Percentiles rank a stretch among this genome's conserved stretches.
These are phyloP conservation scores for Bombus difficillimus DNA, from an alignment of 1,140 invertebrate genomes.

Conservation along the genomic window DNA sequence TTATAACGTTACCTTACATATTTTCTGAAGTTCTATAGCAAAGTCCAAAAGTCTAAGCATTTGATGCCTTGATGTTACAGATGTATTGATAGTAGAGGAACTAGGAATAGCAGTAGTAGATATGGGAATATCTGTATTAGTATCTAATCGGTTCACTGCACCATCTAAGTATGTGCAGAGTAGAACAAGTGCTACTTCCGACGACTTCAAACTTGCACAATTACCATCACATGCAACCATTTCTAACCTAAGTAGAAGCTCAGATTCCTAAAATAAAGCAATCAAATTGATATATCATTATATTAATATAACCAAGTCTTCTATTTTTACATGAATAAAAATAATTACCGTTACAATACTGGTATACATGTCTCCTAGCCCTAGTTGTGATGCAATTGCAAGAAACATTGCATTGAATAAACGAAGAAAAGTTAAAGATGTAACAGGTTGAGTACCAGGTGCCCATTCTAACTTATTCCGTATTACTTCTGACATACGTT, in stretches of 20 bases:
- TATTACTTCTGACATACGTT: slow-evolving; percentile 89
- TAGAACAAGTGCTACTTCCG: slow-evolving; percentile 88
- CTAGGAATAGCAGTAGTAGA: slow-evolving; percentile 48
- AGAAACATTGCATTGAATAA: slow-evolving; percentile 86
- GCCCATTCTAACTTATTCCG: slow-evolving; percentile 87
- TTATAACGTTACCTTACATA: slow-evolving; percentile 83
- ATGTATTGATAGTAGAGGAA: slow-evolving; percentile 62
- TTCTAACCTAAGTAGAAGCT: slow-evolving; percentile 87
- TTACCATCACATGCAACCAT: slow-evolving; percentile 88
- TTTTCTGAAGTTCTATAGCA: slow-evolving; percentile 84
- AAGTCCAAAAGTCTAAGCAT: slow-evolving; percentile 84
- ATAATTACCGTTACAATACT: slow-evolving; percentile 72
- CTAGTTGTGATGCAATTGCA: slow-evolving; percentile 82
- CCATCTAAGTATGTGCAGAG: slow-evolving; percentile 87
- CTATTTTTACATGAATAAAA: slow-evolving; percentile 1
- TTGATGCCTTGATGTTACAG: slow-evolving; percentile 68
- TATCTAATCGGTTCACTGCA: slow-evolving; percentile 74
- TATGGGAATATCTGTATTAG: slow-evolving; percentile 58
- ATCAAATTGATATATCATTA: not conserved
- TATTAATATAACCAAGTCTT: slow-evolving; percentile 1
- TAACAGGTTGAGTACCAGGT: slow-evolving; percentile 84
- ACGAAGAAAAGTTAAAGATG: slow-evolving; percentile 86
- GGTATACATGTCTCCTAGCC: slow-evolving; percentile 81
- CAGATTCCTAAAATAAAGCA: slow-evolving; percentile 80
- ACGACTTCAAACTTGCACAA: slow-evolving; percentile 86